Evolutionary conservation across 64 coral and sea anemone species (phyloP), one percentile per base, ranked within the genome.

Genomic region (Actinia tenebrosa): DNA sequence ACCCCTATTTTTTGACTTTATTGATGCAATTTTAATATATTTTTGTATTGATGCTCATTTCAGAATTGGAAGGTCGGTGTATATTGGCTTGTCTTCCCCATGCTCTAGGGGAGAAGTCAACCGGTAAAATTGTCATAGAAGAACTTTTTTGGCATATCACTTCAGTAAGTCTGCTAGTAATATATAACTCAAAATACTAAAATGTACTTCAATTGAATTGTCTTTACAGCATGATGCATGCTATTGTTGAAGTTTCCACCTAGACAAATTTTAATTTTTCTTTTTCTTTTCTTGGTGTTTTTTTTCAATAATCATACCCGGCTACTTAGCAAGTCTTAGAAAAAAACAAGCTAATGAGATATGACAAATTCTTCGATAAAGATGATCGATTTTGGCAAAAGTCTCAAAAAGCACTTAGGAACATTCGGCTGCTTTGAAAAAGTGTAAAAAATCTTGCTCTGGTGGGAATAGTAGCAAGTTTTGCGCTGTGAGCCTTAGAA

Each of bases 61-160:
- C 66, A 71, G 66, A 71, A 7, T 7, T 71, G 66, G 66, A 71
- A 71, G 66, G 0, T 71, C 23, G 66, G 66, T 71, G 66, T 71
- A 71, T 26, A 71, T 71, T 71, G 66, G 66, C 66, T 25, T 71
- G 66, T 7, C 66, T 71, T 71, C 66, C 66, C 66, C 66, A 71
- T 71, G 66, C 66, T 4, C 66, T 71, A 26, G 66, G 66, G 7
- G 66, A 71, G 23, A 71, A 71, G 66, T 71, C 66, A 25, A 71
- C 66, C 0, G 26, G 23, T 71, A 71, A 71, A 25, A 22, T 71
- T 71, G 66, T 22, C 66, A 71, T 71, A 71, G 66, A 22, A 71
- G 1, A 71, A 71, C 66, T 23, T 71, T 71, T 71, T 71, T 71
- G 66, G 66, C 66, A 71, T 27, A 71, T 71, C 66, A 26, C 66